phyloP scores from a whole-genome alignment of 2,113 vertebrate species.

The Willisornis vidua region DNA sequence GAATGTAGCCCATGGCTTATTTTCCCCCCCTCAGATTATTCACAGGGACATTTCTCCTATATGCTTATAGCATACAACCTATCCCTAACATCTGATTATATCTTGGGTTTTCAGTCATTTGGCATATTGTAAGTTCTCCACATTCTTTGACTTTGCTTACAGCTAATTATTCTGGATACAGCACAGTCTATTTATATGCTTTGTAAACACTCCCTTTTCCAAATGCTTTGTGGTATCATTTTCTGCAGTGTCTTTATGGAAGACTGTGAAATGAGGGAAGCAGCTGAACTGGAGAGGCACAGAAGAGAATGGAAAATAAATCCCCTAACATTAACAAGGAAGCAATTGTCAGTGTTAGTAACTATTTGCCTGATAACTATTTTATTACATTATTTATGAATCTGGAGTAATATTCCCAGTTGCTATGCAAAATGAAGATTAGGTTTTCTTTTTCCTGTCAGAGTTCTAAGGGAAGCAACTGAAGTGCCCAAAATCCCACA shows the following conservation, averaged over 20 bases:
- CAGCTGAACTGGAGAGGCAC: neutral
- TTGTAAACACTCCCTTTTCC: constrained; percentile 29
- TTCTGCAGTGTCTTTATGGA: neutral
- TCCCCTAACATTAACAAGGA: neutral
- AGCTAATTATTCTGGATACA: constrained; percentile 25
- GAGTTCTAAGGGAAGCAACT: neutral
- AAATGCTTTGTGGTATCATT: constrained; percentile 8
- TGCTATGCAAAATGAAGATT: neutral
- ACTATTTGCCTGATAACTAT: neutral
- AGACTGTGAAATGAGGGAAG: constrained; percentile 24
- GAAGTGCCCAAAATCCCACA: neutral
- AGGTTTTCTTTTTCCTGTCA: neutral
- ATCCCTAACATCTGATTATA: neutral
- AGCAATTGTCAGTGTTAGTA: neutral
- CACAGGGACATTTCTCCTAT: neutral
- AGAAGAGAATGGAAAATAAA: constrained; percentile 9
- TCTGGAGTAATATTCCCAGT: neutral
- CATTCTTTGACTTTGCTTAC: constrained; percentile 21
- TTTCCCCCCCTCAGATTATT: neutral
- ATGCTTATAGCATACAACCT: neutral
- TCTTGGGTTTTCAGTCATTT: neutral
- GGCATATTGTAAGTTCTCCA: neutral
- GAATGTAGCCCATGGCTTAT: neutral
- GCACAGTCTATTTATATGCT: constrained; percentile 27
- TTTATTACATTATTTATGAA: neutral